phyloP scores from a whole-genome alignment of 2,797 vertebrate species.

The Chrosomus eos region DNA sequence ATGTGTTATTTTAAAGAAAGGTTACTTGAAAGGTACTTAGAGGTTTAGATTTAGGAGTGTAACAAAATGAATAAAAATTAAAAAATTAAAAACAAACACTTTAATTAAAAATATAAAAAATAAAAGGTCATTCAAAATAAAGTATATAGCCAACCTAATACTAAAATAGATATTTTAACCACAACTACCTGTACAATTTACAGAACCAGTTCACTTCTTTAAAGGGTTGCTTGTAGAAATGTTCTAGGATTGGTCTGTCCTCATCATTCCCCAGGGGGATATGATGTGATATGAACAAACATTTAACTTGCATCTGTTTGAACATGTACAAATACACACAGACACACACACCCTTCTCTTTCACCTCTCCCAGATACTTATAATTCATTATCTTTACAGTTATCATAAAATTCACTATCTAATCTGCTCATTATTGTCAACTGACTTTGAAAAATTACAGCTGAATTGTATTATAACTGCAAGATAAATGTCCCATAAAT shows the following conservation, averaged over 20 bases:
- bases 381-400: background rate
- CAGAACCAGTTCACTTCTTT: background rate
- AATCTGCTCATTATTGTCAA: background rate
- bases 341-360: constrained; percentile 23
- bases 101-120: background rate
- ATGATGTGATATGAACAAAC: background rate
- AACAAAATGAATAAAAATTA: background rate
- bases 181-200: background rate
- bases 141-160: background rate
- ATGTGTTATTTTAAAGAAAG: background rate
- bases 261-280: background rate
- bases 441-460: background rate
- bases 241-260: background rate
- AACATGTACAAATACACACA: constrained; percentile 19
- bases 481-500: background rate
- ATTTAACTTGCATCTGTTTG: constrained; percentile 9
- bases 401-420: background rate
- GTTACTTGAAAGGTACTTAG: background rate
- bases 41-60: too few species aligned
- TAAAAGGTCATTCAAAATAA: background rate
- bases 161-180: background rate
- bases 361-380: background rate
- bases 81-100: too few species aligned
- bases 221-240: background rate
- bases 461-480: background rate